Conservation (phyloP, 2,888 invertebrate genomes). For the Torymus aiolomorphi region DNA sequence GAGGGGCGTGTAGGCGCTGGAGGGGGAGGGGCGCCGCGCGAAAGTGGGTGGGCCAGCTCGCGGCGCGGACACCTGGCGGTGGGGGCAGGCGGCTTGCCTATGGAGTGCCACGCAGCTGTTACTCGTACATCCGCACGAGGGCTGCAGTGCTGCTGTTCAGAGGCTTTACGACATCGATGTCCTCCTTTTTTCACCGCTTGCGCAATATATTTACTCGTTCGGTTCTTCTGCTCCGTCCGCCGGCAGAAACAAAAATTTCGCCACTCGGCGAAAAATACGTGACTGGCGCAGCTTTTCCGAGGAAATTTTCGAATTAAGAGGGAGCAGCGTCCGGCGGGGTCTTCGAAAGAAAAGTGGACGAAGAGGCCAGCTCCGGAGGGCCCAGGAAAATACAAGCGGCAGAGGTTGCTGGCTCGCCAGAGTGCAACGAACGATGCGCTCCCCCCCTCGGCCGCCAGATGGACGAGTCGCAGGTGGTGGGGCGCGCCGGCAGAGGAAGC, state of each 20-base stretch:
- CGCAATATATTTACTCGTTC: not conserved
- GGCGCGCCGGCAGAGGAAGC: conserved; percentile 14
- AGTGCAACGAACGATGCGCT: conserved; percentile 30
- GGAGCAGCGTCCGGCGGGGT: too few relatives aligned
- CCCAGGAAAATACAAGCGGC: too few relatives aligned
- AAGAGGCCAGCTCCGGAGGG: too few relatives aligned
- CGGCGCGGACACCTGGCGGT: not conserved
- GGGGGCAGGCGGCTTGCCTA: conserved; percentile 23
- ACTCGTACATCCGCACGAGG: conserved; percentile 19
- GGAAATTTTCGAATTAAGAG: too few relatives aligned
- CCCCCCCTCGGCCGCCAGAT: too few relatives aligned
- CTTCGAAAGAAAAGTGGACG: too few relatives aligned
- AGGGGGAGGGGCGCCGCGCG: conserved; percentile 51
- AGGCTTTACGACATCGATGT: not conserved
- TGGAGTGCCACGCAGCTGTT: conserved; percentile 28
- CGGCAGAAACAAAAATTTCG: too few relatives aligned
- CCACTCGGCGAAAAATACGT: too few relatives aligned
- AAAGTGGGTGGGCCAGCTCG: conserved; percentile 41
- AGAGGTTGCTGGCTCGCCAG: not conserved
- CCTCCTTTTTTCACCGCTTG: not conserved
- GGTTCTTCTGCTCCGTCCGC: too few relatives aligned
- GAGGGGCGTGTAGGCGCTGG: conserved; percentile 52
- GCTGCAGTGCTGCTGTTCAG: conserved; percentile 18
- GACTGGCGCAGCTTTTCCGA: too few relatives aligned
- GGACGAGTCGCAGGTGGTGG: not conserved